A percentile compares a stretch with the other conserved stretches of the same genome.
phyloP scores from a whole-genome alignment of 1,140 invertebrate genomes.

The Solenopsis invicta region DNA sequence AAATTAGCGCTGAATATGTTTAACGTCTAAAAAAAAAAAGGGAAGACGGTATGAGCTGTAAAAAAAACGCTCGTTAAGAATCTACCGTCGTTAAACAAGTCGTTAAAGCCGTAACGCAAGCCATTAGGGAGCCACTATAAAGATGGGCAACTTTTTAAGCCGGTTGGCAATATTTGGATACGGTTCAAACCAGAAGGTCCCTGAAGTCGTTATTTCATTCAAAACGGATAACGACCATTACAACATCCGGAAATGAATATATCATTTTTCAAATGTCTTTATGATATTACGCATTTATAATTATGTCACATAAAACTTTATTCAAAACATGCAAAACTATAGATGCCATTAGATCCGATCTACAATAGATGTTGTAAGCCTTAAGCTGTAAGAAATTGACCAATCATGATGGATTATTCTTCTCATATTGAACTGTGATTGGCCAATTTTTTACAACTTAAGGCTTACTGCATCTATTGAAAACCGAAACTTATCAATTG shows the following conservation, averaged over 20 bases:
- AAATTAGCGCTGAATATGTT: not conserved
- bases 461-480: too few species aligned
- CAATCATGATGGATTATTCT: too few species aligned
- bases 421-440: too few species aligned
- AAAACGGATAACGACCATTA: not conserved
- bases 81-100: not conserved
- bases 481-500: not conserved
- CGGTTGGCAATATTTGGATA: not conserved
- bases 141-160: not conserved
- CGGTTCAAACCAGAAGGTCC: not conserved
- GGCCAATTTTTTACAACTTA: too few species aligned
- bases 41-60: not conserved
- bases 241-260: not conserved
- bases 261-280: not conserved
- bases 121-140: not conserved
- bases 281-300: not conserved
- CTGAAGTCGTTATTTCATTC: not conserved
- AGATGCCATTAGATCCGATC: too few species aligned
- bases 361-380: too few species aligned
- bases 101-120: not conserved
- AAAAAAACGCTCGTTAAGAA: conserved; percentile 24
- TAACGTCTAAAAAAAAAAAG: not conserved
- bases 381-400: too few species aligned
- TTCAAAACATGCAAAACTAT: too few species aligned
- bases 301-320: not conserved